Base-by-base conservation (phyloP, 2,888 invertebrate genomes). In the Volucella inanis region DNA sequence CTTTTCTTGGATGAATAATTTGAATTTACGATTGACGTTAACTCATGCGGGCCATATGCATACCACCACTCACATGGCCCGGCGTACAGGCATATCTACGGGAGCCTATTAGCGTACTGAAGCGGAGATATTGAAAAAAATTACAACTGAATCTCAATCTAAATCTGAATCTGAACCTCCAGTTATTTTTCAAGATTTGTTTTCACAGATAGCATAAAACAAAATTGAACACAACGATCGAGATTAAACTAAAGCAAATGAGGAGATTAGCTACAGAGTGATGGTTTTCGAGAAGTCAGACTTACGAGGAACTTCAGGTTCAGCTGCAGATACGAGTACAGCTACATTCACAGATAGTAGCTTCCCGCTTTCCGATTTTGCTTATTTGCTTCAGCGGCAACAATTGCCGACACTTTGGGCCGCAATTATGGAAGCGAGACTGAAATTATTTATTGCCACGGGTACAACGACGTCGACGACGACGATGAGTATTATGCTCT, bases 1-100 rank as follows among this genome's bases (percentile, higher is more conserved):
- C 81, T 64, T 81, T 85, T 85, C 76, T 85, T 77, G 81, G 85
- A 72, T 81, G 85, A 81, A 85, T 85, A 85, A 85, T 85, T 85
- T 74, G 76, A 77, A 85, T 85, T 85, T 85, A 85, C 85, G 85
- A 85, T 81, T 85, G 85, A 77, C 76, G 71, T 64, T 76, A 77
- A 70, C 70, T 71, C 71, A 85, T 85, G 84, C 84, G 84, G 84
- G 84, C 65, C 77, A 64, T 64, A 55, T 80, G 45, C 59, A 8
- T 49, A 11, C 31, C 31, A 31, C 31, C 31, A 31, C 31, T 4
- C 31, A 31, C 45, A 49, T 14, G 39, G 39, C 10, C 14, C 12
- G 2, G 10, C 64, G 55, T n/a, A 70, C 43, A 45, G 47, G 22
- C 54, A 62, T 62, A 43, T 49, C 49, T n/a, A n/a, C 49, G 14